Evolutionary conservation across 64 coral and sea anemone species (phyloP).

Genomic region (Orbicella faveolata): DNA sequence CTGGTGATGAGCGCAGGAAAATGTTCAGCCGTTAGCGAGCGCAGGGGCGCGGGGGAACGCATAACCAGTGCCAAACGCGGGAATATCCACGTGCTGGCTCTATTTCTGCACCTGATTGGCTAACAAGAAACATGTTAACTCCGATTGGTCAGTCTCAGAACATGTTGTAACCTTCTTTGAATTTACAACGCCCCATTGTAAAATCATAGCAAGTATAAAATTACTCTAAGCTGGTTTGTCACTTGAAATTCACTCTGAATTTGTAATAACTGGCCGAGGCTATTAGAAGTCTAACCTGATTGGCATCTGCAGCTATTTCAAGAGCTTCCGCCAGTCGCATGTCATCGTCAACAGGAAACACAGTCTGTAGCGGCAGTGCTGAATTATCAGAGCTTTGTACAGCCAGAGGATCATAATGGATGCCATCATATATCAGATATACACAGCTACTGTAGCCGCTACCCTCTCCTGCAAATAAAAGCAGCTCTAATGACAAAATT

Average conservation of each 20-base stretch:
- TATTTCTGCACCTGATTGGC: not conserved
- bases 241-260: too few relatives aligned
- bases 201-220: too few relatives aligned
- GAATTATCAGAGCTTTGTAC: constrained; percentile 31
- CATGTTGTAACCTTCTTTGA: too few relatives aligned
- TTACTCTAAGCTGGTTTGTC: too few relatives aligned
- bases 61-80: too few relatives aligned
- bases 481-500: not conserved
- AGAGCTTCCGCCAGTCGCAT: constrained; percentile 76
- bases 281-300: constrained; percentile 43
- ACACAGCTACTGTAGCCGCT: constrained; percentile 62
- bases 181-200: too few relatives aligned
- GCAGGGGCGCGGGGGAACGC: not conserved
- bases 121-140: too few relatives aligned
- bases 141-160: too few relatives aligned
- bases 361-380: constrained; percentile 61
- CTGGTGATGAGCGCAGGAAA: not conserved
- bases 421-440: constrained; percentile 92
- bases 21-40: not conserved
- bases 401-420: constrained; percentile 95
- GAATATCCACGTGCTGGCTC: not conserved
- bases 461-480: constrained; percentile 66
- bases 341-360: constrained; percentile 76
- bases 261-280: too few relatives aligned
- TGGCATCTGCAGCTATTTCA: constrained; percentile 68